Evolutionary conservation across 2,113 vertebrate species (phyloP).

Genomic region (Hyla sarda): DNA sequence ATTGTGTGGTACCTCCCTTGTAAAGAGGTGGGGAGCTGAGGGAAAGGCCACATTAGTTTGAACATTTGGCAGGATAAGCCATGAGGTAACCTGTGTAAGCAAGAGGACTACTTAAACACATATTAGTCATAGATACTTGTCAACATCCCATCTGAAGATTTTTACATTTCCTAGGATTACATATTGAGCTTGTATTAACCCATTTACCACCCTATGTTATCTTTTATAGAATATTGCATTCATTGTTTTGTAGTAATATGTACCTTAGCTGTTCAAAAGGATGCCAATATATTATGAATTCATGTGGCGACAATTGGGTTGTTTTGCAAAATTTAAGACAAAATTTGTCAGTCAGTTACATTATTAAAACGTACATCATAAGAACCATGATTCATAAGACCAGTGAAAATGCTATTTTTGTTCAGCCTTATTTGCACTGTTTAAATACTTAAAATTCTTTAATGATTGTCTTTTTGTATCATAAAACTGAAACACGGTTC

Average conservation of each 20-base stretch:
- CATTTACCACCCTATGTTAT: not conserved
- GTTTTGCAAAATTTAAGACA: not conserved
- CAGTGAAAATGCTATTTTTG: too few relatives aligned
- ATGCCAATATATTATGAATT: not conserved
- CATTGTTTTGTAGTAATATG: not conserved
- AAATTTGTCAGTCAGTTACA: too few relatives aligned
- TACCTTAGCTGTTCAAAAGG: too few relatives aligned
- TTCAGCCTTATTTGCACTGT: too few relatives aligned
- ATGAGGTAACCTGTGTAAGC: constrained; percentile 5
- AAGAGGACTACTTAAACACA: constrained; percentile 13
- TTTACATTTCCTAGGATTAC: constrained; percentile 6
- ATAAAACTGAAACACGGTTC: too few relatives aligned
- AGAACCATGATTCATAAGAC: too few relatives aligned
- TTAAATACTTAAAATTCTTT: too few relatives aligned
- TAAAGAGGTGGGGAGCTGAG: not conserved
- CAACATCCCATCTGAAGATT: not conserved
- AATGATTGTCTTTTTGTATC: too few relatives aligned
- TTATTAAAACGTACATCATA: too few relatives aligned
- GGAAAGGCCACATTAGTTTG: not conserved
- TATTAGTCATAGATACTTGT: constrained; percentile 2
- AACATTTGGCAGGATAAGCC: constrained; percentile 4
- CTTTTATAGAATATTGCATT: not conserved
- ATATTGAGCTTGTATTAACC: not conserved
- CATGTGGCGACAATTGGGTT: not conserved
- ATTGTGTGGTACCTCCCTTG: not conserved